These are phyloP conservation scores for Xanthia icteritia DNA, from an alignment of 2,888 invertebrate species.

Conservation along the genomic window DNA sequence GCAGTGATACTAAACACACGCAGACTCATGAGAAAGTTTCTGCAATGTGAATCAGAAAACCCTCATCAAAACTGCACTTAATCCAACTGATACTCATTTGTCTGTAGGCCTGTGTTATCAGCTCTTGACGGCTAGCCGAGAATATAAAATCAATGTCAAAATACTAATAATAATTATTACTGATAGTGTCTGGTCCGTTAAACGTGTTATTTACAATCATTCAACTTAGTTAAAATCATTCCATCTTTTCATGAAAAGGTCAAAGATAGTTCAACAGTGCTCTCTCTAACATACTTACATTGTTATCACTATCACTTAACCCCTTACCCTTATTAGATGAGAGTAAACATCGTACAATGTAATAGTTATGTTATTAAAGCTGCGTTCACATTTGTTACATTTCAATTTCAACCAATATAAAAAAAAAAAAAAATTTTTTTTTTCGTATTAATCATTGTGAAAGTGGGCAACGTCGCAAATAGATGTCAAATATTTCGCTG, in stretches of 20 bases:
- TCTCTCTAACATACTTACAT: neutral
- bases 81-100: neutral
- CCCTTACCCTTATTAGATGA: constrained; percentile 20
- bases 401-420: neutral
- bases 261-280: neutral
- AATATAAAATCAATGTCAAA: too few relatives aligned
- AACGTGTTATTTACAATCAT: neutral
- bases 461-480: too few relatives aligned
- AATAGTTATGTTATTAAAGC: neutral
- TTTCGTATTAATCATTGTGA: too few relatives aligned
- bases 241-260: neutral
- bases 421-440: too few relatives aligned
- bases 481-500: too few relatives aligned
- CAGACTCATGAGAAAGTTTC: neutral
- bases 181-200: too few relatives aligned
- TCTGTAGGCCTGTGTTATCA: too few relatives aligned
- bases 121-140: too few relatives aligned
- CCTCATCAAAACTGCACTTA: neutral
- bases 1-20: neutral
- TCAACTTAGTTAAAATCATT: neutral
- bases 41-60: neutral
- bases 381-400: neutral
- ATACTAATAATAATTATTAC: too few relatives aligned
- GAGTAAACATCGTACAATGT: constrained; percentile 29
- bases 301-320: constrained; percentile 4